phyloP scores from a whole-genome alignment of 2,888 invertebrate genomes.

The Lepidonotus clava region DNA sequence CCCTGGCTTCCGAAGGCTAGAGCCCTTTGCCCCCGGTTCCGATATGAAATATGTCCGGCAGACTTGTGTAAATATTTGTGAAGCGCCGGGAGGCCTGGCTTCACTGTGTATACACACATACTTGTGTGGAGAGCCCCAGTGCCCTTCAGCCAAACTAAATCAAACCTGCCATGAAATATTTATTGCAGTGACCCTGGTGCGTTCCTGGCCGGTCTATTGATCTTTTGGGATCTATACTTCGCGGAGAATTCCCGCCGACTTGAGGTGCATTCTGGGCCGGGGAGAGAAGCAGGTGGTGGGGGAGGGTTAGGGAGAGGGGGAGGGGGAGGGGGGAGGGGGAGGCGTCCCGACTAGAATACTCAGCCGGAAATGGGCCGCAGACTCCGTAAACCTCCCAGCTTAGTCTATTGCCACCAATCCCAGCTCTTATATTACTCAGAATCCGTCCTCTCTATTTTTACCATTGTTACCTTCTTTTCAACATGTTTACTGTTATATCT shows the following conservation, averaged over 20 bases:
- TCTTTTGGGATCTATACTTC: slow-evolving; percentile 29
- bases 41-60: slow-evolving; percentile 23
- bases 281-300: neutral
- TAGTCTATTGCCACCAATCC: too few species aligned
- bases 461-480: too few species aligned
- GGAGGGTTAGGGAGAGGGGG: neutral
- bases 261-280: neutral
- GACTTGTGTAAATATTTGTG: neutral
- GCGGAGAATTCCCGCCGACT: slow-evolving; percentile 19
- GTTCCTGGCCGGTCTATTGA: neutral
- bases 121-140: neutral
- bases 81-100: neutral
- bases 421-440: too few species aligned
- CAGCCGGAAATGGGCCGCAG: too few species aligned
- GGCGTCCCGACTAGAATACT: too few species aligned
- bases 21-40: neutral
- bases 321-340: neutral
- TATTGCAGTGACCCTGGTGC: slow-evolving; percentile 16
- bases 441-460: too few species aligned
- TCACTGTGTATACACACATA: neutral
- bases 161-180: slow-evolving; percentile 23
- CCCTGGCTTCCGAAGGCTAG: neutral
- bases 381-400: too few species aligned
- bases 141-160: neutral
- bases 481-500: too few species aligned